Base-by-base conservation (phyloP, 2,888 invertebrate genomes). In the Rotaria socialis region DNA sequence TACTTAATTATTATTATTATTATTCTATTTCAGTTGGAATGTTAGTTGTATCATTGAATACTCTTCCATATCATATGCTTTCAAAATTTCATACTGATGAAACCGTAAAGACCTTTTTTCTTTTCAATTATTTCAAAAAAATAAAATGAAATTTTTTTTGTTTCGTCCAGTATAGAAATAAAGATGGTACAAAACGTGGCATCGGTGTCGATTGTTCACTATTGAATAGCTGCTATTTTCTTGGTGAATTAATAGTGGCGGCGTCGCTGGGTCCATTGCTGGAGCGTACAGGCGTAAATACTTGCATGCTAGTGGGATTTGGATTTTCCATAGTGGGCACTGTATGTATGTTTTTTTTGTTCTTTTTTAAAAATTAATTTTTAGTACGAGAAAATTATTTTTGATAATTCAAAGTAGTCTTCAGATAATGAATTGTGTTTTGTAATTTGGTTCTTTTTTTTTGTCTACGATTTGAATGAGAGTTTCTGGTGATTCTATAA, bases 71-170 rank as follows among this genome's bases (percentile, higher is more conserved):
- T 43, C 86, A 86, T 74, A 86, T 86, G 86, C 35, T 86, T 7
- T 86, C 86, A n/a, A 75, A 86, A 24, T 86, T 85, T 85, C 86
- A 86, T 75, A 52, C 85, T 22, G 86, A 86, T 84, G 80, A 86
- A n/a, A 80, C 56, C 8, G 75, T 75, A 24, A 22, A 24, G 47
- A 16, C 16, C 14, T 52, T 74, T 35, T 19, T 41, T 41, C 5
- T 41, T 41, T 35, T 41, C 2, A 22, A 16, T 16, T 35, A 35
- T 35, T 35, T 35, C 1, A 35, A 35, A 35, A 35, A 35, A 16
- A 35, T 35, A 35, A 74, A 41, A 74, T 19, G 19, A 74, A 19
- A 35, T 5, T 41, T 35, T 19, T 74, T 67, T 35, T 7, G 4
- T 67, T 74, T 41, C 24, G 10, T 75, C 41, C 47, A 75, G 75